A percentile compares a stretch with the other conserved stretches of the same genome.
Conservation (phyloP, 2,888 invertebrate species). For the Metalampra italica region DNA sequence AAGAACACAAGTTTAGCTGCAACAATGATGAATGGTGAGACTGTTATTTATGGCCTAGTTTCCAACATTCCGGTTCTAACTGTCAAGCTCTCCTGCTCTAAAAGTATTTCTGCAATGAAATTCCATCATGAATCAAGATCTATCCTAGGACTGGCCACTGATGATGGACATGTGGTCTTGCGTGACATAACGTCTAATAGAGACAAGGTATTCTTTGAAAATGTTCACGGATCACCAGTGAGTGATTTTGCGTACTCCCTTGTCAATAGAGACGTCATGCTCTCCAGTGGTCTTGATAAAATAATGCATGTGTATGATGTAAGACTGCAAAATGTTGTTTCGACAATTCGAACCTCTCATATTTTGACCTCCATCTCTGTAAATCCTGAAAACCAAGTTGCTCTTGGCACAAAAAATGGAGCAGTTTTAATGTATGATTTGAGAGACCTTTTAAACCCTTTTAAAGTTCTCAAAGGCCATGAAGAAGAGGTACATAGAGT, state of each 20-base stretch:
- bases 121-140: slow-evolving; percentile 70
- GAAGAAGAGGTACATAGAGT: slow-evolving; percentile 67
- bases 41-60: slow-evolving; percentile 67
- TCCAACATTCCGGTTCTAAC: slow-evolving; percentile 68
- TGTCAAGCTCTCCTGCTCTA: slow-evolving; percentile 59
- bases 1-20: slow-evolving; percentile 71
- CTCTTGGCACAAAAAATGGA: slow-evolving; percentile 77
- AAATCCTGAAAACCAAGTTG: slow-evolving; percentile 69
- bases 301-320: slow-evolving; percentile 78
- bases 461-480: slow-evolving; percentile 69
- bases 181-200: slow-evolving; percentile 66
- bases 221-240: slow-evolving; percentile 78
- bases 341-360: slow-evolving; percentile 55
- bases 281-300: slow-evolving; percentile 77
- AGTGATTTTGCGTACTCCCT: slow-evolving; percentile 77
- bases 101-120: slow-evolving; percentile 67
- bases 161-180: slow-evolving; percentile 68
- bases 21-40: slow-evolving; percentile 69
- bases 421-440: slow-evolving; percentile 74
- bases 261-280: slow-evolving; percentile 73
- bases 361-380: slow-evolving; percentile 61
- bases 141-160: slow-evolving; percentile 68
- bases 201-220: slow-evolving; percentile 66
- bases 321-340: slow-evolving; percentile 65
- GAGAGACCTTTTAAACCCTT: slow-evolving; percentile 67